A percentile compares a stretch with the other conserved stretches of the same genome.
phyloP scores from a whole-genome alignment of 2,113 vertebrate genomes.

The Loxodonta africana region DNA sequence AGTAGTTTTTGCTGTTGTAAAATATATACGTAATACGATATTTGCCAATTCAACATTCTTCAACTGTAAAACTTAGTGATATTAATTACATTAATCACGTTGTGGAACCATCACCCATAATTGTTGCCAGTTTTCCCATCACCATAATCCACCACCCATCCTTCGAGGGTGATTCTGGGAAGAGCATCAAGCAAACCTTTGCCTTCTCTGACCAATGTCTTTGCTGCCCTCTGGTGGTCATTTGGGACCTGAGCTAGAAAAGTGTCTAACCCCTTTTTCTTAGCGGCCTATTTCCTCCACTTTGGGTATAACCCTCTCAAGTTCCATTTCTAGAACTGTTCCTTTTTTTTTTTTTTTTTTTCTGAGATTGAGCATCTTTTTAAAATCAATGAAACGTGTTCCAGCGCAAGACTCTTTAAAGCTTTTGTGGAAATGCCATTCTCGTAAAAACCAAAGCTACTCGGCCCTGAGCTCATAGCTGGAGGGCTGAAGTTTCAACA shows the following conservation, averaged over 20 bases:
- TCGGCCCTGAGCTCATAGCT: background rate
- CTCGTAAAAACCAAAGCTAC: background rate
- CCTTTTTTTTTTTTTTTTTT: background rate
- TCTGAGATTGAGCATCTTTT: background rate
- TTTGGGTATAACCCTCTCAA: background rate
- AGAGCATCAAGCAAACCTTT: background rate
- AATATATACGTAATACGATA: no score
- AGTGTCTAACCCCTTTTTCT: background rate
- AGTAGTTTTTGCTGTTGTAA: background rate
- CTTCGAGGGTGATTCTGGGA: background rate
- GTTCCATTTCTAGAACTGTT: background rate
- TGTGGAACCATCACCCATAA: background rate
- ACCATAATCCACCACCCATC: no score
- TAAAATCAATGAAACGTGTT: background rate
- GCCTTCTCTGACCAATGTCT: conserved; percentile 13
- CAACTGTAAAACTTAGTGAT: background rate
- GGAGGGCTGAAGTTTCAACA: background rate
- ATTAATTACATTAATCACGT: background rate
- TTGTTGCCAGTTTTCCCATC: background rate
- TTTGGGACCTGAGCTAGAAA: background rate
- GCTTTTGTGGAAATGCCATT: background rate
- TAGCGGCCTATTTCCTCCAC: background rate
- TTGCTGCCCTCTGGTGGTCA: conserved; percentile 79
- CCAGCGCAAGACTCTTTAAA: background rate
- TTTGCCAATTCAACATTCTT: background rate